Evolutionary conservation across 2,888 invertebrate species (phyloP).

Genomic region (Caradrina clavipalpis): DNA sequence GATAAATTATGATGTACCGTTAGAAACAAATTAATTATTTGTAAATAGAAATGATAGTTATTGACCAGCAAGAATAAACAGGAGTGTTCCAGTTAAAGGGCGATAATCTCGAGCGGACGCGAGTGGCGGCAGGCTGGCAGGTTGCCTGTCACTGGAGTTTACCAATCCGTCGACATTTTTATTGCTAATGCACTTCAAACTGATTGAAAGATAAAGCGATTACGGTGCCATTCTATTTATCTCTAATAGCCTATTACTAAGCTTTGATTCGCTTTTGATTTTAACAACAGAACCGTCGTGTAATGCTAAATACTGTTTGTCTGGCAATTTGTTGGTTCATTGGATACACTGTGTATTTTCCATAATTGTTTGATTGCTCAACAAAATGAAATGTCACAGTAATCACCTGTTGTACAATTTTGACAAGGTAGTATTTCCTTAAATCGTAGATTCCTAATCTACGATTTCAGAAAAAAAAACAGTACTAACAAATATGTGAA

Average conservation of each 20-base stretch:
- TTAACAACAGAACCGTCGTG: slow-evolving; percentile 17
- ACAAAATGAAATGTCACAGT: slow-evolving; percentile 39
- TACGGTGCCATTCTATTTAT: slow-evolving; percentile 42
- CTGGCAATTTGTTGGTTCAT: slow-evolving; percentile 41
- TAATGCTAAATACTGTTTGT: slow-evolving; percentile 28
- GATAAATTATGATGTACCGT: slow-evolving; percentile 28
- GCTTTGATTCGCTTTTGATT: slow-evolving; percentile 28
- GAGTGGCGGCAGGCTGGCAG: slow-evolving; percentile 25
- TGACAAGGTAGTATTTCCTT: neutral
- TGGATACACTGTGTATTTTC: slow-evolving; percentile 37
- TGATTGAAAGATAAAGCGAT: slow-evolving; percentile 43
- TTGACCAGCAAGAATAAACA: slow-evolving; percentile 68
- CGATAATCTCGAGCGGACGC: slow-evolving; percentile 70
- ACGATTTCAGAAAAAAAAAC: neutral
- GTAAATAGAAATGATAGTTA: slow-evolving; percentile 41
- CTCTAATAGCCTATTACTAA: slow-evolving; percentile 30
- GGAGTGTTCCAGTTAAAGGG: slow-evolving; percentile 73
- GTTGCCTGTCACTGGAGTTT: slow-evolving; percentile 40
- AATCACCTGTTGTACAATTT: slow-evolving; percentile 40
- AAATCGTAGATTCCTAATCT: slow-evolving; percentile 1
- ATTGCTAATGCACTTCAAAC: slow-evolving; percentile 51
- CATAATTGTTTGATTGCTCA: slow-evolving; percentile 39
- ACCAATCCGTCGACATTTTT: slow-evolving; percentile 55
- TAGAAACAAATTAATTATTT: slow-evolving; percentile 45
- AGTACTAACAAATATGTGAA: neutral